Conservation (phyloP, 1,140 invertebrate genomes). For the Drosophila parabipectinata region DNA sequence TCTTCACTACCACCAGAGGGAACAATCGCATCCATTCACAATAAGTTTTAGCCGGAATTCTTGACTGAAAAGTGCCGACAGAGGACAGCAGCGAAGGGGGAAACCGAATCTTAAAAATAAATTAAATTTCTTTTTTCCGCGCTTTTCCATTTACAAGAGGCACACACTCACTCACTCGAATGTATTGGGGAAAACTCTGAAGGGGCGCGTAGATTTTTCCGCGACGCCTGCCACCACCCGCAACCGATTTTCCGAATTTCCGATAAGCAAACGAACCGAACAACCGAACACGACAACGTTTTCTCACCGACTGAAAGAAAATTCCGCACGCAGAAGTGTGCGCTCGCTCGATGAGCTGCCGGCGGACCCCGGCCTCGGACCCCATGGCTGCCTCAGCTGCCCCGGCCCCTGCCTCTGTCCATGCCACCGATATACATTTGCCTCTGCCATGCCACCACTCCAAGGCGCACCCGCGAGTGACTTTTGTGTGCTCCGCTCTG, state of each 20-base stretch:
- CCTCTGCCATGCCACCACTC: slow-evolving; percentile 45
- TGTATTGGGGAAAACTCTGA: slow-evolving; percentile 47
- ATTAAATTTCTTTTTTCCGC: slow-evolving; percentile 65
- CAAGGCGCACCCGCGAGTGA: slow-evolving; percentile 77
- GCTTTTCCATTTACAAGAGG: slow-evolving; percentile 45
- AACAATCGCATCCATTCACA: slow-evolving; percentile 74
- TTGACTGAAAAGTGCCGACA: slow-evolving; percentile 61
- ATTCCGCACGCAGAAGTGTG: slow-evolving; percentile 76
- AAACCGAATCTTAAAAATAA: slow-evolving; percentile 78
- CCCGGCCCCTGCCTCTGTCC: not conserved
- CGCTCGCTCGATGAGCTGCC: slow-evolving; percentile 54
- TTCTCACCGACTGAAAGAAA: slow-evolving; percentile 81
- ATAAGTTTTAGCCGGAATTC: slow-evolving; percentile 67
- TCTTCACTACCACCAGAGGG: slow-evolving; percentile 24
- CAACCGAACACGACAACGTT: slow-evolving; percentile 70
- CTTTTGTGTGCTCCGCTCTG: slow-evolving; percentile 60
- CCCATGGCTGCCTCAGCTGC: slow-evolving; percentile 14
- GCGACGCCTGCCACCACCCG: slow-evolving; percentile 58
- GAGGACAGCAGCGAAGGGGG: slow-evolving; percentile 36
- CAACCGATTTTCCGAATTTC: slow-evolving; percentile 19
- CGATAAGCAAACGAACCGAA: slow-evolving; percentile 53
- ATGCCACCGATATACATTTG: slow-evolving; percentile 31
- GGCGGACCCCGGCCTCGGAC: slow-evolving; percentile 17
- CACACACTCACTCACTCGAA: slow-evolving; percentile 29
- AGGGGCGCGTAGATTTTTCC: slow-evolving; percentile 60